Conservation (phyloP, 2,797 vertebrate genomes). For the Mormyrus proboscirostris region DNA sequence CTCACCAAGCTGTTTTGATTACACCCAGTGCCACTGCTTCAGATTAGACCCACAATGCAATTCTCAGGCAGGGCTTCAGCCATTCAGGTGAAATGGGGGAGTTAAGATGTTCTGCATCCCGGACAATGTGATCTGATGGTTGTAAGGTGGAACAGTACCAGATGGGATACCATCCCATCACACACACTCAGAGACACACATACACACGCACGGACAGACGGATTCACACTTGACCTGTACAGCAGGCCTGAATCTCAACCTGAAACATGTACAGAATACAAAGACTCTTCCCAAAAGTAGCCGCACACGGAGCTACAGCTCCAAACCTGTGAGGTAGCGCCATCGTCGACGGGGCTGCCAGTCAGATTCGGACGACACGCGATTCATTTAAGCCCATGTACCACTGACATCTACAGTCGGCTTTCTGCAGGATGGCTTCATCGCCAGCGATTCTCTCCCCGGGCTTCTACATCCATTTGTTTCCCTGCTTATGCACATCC, state of each 20-base stretch:
- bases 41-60: not conserved
- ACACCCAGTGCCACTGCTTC: not conserved
- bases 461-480: not conserved
- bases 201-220: not conserved
- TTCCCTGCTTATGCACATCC: not conserved
- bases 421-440: not conserved
- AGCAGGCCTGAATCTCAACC: not conserved
- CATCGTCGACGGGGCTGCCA: not conserved
- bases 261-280: not conserved
- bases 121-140: not conserved
- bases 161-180: not conserved
- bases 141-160: not conserved
- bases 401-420: not conserved
- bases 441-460: not conserved
- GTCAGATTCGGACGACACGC: not conserved
- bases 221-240: not conserved
- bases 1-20: not conserved
- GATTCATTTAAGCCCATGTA: not conserved
- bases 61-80: not conserved
- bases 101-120: not conserved
- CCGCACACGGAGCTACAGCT: not conserved
- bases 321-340: not conserved
- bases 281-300: not conserved
- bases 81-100: not conserved
- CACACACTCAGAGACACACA: not conserved